phyloP scores from a whole-genome alignment of 1,140 invertebrate genomes.

The Drosophila arawakana region DNA sequence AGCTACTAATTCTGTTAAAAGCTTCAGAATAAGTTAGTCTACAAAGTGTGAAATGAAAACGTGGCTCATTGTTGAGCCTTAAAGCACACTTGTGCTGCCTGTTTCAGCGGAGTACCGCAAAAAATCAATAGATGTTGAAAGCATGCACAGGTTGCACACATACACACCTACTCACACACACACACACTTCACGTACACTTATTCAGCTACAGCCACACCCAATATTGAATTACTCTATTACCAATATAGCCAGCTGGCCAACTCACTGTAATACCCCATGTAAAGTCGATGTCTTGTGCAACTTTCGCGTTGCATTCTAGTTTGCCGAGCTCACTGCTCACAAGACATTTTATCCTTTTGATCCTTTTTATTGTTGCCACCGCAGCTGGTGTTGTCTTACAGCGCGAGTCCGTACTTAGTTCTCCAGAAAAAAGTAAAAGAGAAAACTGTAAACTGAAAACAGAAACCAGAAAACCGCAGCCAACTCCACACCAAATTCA shows the following conservation, averaged over 20 bases:
- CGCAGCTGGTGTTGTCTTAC: constrained; percentile 66
- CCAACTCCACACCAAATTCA: constrained; percentile 21
- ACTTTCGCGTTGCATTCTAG: constrained; percentile 37
- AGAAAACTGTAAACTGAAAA: too few species aligned
- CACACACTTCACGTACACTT: not conserved
- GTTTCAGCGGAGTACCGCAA: not conserved
- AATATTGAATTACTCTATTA: constrained; percentile 66
- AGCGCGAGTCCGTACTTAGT: constrained; percentile 2
- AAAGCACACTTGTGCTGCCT: constrained; percentile 25
- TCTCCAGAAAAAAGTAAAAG: not conserved
- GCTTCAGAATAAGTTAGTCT: not conserved
- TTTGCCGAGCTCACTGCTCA: constrained; percentile 14
- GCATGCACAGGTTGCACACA: not conserved
- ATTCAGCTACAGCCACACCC: constrained; percentile 46
- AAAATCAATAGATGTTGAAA: constrained; percentile 39
- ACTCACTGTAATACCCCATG: constrained; percentile 14
- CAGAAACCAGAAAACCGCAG: constrained; percentile 46
- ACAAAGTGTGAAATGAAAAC: constrained; percentile 33
- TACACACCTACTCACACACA: too few species aligned
- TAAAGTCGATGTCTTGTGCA: constrained; percentile 25
- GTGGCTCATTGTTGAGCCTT: constrained; percentile 27
- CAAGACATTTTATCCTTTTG: constrained; percentile 65
- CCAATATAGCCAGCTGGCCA: constrained; percentile 29
- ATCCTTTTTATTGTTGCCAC: constrained; percentile 64
- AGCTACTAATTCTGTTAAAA: not conserved